Base-by-base conservation (phyloP, 2,888 invertebrate species). In the Auanema freiburgensis region DNA sequence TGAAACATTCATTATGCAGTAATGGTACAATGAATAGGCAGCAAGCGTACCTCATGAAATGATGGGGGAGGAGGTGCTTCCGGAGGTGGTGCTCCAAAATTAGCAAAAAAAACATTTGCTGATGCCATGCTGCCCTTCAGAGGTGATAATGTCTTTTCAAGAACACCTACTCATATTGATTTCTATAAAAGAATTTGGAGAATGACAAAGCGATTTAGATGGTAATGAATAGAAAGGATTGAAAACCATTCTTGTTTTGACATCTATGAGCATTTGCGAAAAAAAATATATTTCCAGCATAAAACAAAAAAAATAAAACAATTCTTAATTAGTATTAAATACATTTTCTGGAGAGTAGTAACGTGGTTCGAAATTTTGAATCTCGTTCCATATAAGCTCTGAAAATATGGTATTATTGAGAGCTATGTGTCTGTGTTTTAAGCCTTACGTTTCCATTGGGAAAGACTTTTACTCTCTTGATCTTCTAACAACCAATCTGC, bases 391-490 rank as follows among this genome's bases (percentile, higher is more conserved):
- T n/a, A 77, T 70, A 1, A 69, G 53, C 12, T 62, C 72, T 74
- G 65, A 63, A 70, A 61, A 50, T 50, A 33, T 10, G 3, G n/a
- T 21, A 16, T 5, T 52, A 50, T 16, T 10, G 53, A 53, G 23
- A 53, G 24, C 18, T 5, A 52, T 18, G 52, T n/a, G 18, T n/a
- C 40, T 11, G 42, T 16, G 1, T 16, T 40, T n/a, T 14, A 41
- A 33, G 46, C 43, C 52, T 41, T 54, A 79, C 79, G 65, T 72
- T 73, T 77, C 79, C 79, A 79, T 44, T 77, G 66, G 8, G 44
- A 59, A 11, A 70, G 43, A 1, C 74, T 67, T 43, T 63, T 65
- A n/a, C 67, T 69, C n/a, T 77, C 77, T 25, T 77, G 76, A 24
- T 80, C 66, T 49, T 71, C 65, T 50, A 81, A 80, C 6, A 71